Conservation (phyloP, 1,140 invertebrate genomes). For the Drosophila albomicans region DNA sequence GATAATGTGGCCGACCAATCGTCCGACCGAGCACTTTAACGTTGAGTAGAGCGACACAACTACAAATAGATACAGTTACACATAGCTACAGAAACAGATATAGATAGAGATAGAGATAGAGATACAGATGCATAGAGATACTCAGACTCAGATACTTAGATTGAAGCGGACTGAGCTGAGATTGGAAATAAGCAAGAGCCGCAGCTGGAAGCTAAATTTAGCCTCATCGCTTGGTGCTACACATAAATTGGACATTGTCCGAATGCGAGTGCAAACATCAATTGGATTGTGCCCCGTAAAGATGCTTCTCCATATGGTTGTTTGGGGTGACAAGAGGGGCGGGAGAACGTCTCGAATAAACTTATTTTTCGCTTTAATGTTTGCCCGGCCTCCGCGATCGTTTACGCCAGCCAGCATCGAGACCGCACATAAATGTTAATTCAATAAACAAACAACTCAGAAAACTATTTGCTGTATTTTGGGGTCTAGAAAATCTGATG, state of each 20-base stretch:
- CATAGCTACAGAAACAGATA: constrained; percentile 9
- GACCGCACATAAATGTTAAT: constrained; percentile 57
- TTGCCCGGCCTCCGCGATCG: not conserved
- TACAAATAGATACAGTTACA: constrained; percentile 3
- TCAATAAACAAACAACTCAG: constrained; percentile 77
- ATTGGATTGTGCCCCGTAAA: constrained; percentile 42
- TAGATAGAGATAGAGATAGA: not conserved
- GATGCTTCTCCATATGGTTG: constrained; percentile 3
- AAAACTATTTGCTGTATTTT: constrained; percentile 63
- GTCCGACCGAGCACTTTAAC: constrained; percentile 9
- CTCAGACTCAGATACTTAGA: constrained; percentile 23
- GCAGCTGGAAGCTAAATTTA: constrained; percentile 58
- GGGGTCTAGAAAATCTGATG: constrained; percentile 33
- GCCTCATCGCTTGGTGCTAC: constrained; percentile 35
- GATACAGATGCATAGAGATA: constrained; percentile 21
- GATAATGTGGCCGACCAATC: constrained; percentile 23
- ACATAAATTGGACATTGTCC: constrained; percentile 57
- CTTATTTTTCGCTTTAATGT: constrained; percentile 27
- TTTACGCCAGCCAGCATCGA: not conserved
- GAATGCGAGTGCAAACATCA: constrained; percentile 29
- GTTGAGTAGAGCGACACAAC: not conserved
- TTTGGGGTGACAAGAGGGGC: not conserved
- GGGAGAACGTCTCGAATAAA: constrained; percentile 2
- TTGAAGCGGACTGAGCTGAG: constrained; percentile 50
- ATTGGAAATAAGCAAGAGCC: constrained; percentile 60